phyloP scores from a whole-genome alignment of 2,888 invertebrate species.

The Strigamia transsilvanica region DNA sequence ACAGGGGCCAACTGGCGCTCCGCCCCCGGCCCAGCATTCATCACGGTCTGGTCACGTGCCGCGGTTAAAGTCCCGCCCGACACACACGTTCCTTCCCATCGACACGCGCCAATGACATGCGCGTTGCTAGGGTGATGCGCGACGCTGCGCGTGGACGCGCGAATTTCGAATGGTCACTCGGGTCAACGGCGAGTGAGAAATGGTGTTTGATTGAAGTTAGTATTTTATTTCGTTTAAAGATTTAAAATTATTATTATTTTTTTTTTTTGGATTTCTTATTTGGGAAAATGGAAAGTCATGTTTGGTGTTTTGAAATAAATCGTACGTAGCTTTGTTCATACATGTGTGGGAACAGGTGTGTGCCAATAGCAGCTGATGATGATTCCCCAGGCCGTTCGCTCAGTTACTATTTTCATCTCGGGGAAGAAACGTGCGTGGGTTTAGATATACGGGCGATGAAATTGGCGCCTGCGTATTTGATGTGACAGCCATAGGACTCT shows the following conservation, averaged over 20 bases:
- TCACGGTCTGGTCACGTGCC: constrained; percentile 32
- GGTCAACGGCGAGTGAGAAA: background rate
- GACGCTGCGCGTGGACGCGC: background rate
- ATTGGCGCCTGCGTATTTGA: constrained; percentile 15
- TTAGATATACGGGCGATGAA: background rate
- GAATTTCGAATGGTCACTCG: constrained; percentile 11
- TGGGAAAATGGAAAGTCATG: background rate
- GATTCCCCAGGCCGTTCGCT: constrained; percentile 34
- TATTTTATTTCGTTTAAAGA: background rate
- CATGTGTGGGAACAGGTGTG: constrained; percentile 31
- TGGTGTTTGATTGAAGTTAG: background rate
- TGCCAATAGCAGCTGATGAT: constrained; percentile 36
- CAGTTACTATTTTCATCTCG: constrained; percentile 17
- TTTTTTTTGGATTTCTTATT: background rate
- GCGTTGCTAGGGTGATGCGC: background rate
- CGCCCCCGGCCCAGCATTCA: constrained; percentile 42
- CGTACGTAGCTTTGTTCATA: background rate
- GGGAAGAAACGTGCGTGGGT: background rate
- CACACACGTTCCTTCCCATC: constrained; percentile 3
- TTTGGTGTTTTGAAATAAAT: background rate
- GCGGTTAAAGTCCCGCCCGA: constrained; percentile 15
- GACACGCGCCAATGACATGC: constrained; percentile 27
- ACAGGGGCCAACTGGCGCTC: constrained; percentile 26
- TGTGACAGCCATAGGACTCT: background rate
- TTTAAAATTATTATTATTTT: background rate